Conservation (phyloP, 2,797 vertebrate species). For the Coracias cyanogaster region DNA sequence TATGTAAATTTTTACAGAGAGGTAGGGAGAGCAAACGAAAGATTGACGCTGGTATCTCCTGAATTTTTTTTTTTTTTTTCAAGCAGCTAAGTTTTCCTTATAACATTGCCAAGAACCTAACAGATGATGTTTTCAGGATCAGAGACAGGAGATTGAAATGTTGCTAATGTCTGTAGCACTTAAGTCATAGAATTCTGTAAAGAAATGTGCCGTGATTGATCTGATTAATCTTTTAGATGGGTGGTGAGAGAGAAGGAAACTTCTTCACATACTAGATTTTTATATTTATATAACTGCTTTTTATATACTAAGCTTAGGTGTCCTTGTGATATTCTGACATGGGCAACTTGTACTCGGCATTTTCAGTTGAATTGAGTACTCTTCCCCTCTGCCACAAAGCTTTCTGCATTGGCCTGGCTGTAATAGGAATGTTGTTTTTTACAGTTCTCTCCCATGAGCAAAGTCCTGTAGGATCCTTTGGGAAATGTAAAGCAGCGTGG, state of each 20-base stretch:
- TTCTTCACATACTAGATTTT: neutral
- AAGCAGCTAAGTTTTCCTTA: slow-evolving; percentile 51
- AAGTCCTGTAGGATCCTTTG: neutral
- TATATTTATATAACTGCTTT: slow-evolving; percentile 31
- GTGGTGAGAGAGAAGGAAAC: slow-evolving; percentile 14
- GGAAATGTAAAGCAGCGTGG: neutral
- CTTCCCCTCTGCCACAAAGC: neutral
- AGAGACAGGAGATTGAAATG: slow-evolving; percentile 66
- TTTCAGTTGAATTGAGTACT: neutral
- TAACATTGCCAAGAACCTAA: slow-evolving; percentile 7
- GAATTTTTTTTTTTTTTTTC: neutral
- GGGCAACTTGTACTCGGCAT: neutral
- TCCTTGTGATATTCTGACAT: slow-evolving; percentile 11
- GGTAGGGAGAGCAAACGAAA: slow-evolving; percentile 12
- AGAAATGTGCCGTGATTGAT: slow-evolving; percentile 54
- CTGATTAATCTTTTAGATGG: slow-evolving; percentile 64
- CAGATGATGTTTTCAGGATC: slow-evolving; percentile 64
- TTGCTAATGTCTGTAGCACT: slow-evolving; percentile 63
- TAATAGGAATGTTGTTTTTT: neutral
- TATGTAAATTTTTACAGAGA: slow-evolving; percentile 53
- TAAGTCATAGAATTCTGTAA: slow-evolving; percentile 59
- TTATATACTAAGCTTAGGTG: neutral
- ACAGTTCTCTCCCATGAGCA: neutral
- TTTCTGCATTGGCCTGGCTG: neutral
- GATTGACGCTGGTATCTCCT: slow-evolving; percentile 51